Percentiles rank a stretch among this genome's conserved stretches.
phyloP scores from a whole-genome alignment of 2,888 invertebrate species.

The Scaptomyza cyrtandrae region DNA sequence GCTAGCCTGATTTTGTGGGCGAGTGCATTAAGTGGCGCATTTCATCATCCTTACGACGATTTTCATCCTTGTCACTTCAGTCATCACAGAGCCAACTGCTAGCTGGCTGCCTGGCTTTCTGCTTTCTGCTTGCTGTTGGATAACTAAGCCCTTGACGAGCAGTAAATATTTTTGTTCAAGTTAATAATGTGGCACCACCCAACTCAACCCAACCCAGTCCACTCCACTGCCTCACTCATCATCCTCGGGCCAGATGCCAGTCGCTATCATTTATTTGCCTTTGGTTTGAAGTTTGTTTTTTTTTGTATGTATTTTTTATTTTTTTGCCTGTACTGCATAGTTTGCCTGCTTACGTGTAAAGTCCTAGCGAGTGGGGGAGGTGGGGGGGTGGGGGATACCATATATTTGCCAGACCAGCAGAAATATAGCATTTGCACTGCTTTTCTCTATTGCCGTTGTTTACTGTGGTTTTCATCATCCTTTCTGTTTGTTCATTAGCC shows the following conservation, averaged over 20 bases:
- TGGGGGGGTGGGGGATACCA: slow-evolving; percentile 15
- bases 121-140: slow-evolving; percentile 45
- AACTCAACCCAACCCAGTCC: slow-evolving; percentile 1
- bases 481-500: slow-evolving; percentile 78
- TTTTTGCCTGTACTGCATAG: slow-evolving; percentile 60
- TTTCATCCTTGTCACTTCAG: slow-evolving; percentile 47
- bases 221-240: background rate
- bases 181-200: slow-evolving; percentile 67
- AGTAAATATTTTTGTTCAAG: slow-evolving; percentile 79
- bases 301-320: background rate
- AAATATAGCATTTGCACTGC: slow-evolving; percentile 29
- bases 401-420: slow-evolving; percentile 42
- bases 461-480: slow-evolving; percentile 78
- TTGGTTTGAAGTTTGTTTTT: slow-evolving; percentile 39
- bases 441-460: slow-evolving; percentile 59
- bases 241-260: slow-evolving; percentile 39
- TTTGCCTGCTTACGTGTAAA: slow-evolving; percentile 66
- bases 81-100: slow-evolving; percentile 36
- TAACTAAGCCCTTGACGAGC: slow-evolving; percentile 63
- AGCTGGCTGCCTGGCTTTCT: background rate
- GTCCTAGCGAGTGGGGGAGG: slow-evolving; percentile 41
- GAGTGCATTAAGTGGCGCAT: slow-evolving; percentile 70
- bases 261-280: slow-evolving; percentile 55
- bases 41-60: slow-evolving; percentile 54
- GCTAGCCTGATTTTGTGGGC: slow-evolving; percentile 52